phyloP scores from a whole-genome alignment of 2,797 vertebrate genomes.

The Gadopsis marmoratus region DNA sequence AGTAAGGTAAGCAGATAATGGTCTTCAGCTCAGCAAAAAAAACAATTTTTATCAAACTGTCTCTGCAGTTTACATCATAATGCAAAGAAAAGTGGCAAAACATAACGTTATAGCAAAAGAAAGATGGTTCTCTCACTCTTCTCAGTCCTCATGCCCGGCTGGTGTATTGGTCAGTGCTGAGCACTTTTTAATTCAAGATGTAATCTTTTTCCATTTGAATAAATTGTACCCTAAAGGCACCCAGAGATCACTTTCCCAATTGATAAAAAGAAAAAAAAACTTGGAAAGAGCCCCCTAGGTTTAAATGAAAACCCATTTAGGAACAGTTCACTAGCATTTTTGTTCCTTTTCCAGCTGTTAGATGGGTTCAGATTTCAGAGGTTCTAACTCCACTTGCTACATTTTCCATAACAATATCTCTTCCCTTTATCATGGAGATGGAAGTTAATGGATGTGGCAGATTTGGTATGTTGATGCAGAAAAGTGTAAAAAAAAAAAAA shows the following conservation, averaged over 20 bases:
- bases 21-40: constrained; percentile 55
- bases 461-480: constrained; percentile 53
- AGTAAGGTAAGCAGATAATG: constrained; percentile 73
- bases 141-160: constrained; percentile 51
- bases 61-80: constrained; percentile 19
- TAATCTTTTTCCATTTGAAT: constrained; percentile 78
- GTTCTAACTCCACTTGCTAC: constrained; percentile 12
- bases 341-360: constrained; percentile 29
- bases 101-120: constrained; percentile 15
- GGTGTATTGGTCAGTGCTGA: constrained; percentile 55
- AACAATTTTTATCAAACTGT: constrained; percentile 39
- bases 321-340: constrained; percentile 53
- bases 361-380: constrained; percentile 27
- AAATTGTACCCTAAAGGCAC: constrained; percentile 69
- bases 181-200: constrained; percentile 76
- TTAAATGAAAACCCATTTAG: constrained; percentile 74
- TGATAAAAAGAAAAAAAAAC: constrained; percentile 36
- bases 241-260: constrained; percentile 65
- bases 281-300: constrained; percentile 64
- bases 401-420: constrained; percentile 43
- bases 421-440: constrained; percentile 58
- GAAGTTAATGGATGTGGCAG: constrained; percentile 56
- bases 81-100: constrained; percentile 14
- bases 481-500: constrained; percentile 27
- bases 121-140: constrained; percentile 16